phyloP scores from a whole-genome alignment of 2,888 invertebrate species.

The Troides aeacus region DNA sequence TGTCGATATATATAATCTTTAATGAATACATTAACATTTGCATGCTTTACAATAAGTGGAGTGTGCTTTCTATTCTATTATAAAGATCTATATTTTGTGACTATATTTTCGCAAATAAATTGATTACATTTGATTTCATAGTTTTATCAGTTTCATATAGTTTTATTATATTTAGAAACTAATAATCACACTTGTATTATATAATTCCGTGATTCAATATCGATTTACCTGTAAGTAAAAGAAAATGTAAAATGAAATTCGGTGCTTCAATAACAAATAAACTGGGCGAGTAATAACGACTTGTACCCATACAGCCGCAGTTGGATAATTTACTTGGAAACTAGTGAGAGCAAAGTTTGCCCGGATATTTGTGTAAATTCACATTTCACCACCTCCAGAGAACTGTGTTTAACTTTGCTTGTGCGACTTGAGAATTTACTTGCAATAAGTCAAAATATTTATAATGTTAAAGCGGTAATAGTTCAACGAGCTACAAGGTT shows the following conservation, averaged over 20 bases:
- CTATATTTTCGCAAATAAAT: too few relatives aligned
- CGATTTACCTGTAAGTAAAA: neutral
- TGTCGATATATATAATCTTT: too few relatives aligned
- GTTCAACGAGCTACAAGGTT: too few relatives aligned
- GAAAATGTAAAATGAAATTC: neutral
- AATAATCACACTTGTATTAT: too few relatives aligned
- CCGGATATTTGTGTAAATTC: slow-evolving; percentile 22
- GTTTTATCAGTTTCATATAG: too few relatives aligned
- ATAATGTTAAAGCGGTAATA: neutral
- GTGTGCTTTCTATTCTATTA: too few relatives aligned
- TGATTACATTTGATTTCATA: too few relatives aligned
- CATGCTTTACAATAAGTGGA: too few relatives aligned
- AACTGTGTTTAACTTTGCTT: slow-evolving; percentile 5
- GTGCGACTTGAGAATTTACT: slow-evolving; percentile 2
- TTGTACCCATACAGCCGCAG: slow-evolving; percentile 14
- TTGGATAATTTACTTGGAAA: slow-evolving; percentile 26
- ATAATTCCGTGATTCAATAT: neutral
- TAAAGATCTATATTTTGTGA: too few relatives aligned
- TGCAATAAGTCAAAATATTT: neutral
- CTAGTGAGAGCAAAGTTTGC: slow-evolving; percentile 21
- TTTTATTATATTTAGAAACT: too few relatives aligned
- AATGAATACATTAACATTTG: too few relatives aligned
- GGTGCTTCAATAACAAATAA: slow-evolving; percentile 11
- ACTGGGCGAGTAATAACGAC: slow-evolving; percentile 14
- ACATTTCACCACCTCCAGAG: slow-evolving; percentile 15